Base-by-base conservation (phyloP, 2,113 vertebrate genomes). In the Brachyistius frenatus region DNA sequence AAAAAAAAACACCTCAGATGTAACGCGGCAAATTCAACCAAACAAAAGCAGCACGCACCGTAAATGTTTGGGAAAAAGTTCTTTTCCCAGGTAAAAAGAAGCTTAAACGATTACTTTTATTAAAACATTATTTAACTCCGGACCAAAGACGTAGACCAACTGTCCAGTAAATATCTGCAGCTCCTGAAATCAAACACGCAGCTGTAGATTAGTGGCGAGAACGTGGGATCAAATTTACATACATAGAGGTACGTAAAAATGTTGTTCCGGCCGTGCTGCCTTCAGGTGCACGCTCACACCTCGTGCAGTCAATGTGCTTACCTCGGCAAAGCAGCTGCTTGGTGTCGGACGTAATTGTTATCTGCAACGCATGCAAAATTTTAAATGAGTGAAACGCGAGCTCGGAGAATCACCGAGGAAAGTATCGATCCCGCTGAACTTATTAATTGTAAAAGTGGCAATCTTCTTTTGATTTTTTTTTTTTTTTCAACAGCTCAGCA, bases 361-460 rank as follows among this genome's bases (percentile, higher is more conserved):
- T 74, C 44, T 91, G 92, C 90, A 92, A 64, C 46, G 57, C 76
- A 85, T 83, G 90, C 92, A 91, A 88, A 87, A 88, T 57, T 76
- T 16, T 81, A 86, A 90, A 88, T 77, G 64, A 87, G 64, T 49
- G 15, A 85, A 84, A 91, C 79, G 86, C 89, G 87, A 88, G 78
- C 88, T 89, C 0, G 66, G 81, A 85, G 70, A 83, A 86, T 86
- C 52, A 57, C 67, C 61, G 80, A 75, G 88, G 80, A 75, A 86
- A 44, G 49, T 91, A 93, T 92, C 81, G 93, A 93, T 89, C 89
- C 64, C 36, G n/a, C n/a, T 35, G 32, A 65, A 75, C 35, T 71
- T 84, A 58, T 47, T 78, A 76, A 85, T 80, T 73, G 62, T 66
- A 14, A 64, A 79, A 87, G 78, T 41, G 62, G 55, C 69, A 35